Evolutionary conservation across 2,113 vertebrate species (phyloP).

Genomic region (Nansenia antarctica): DNA sequence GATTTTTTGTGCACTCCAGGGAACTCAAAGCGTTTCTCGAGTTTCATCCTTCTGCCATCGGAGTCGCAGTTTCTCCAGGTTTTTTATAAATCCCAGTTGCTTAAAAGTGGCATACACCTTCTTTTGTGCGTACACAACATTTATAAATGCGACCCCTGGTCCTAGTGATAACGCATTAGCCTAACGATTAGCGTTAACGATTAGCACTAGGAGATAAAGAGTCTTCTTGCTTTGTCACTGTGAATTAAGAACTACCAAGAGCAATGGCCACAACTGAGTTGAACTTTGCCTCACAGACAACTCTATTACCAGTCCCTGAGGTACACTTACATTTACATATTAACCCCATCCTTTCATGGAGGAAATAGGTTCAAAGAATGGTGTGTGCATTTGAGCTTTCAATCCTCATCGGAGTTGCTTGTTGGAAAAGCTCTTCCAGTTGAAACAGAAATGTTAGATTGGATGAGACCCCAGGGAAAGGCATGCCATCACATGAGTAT

Average conservation of each 20-base stretch:
- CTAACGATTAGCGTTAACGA: too few relatives aligned
- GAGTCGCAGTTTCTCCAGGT: too few relatives aligned
- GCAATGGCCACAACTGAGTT: background rate
- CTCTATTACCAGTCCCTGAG: constrained; percentile 36
- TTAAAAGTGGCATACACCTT: too few relatives aligned
- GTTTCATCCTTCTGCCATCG: too few relatives aligned
- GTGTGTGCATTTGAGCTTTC: constrained; percentile 13
- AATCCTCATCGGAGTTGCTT: constrained; percentile 41
- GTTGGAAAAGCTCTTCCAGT: constrained; percentile 35
- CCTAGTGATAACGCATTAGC: too few relatives aligned
- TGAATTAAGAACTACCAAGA: background rate
- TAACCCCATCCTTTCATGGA: constrained; percentile 28
- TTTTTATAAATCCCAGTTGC: too few relatives aligned
- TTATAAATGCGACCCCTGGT: too few relatives aligned
- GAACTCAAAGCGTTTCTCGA: too few relatives aligned
- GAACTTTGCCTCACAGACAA: constrained; percentile 3
- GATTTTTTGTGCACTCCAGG: too few relatives aligned
- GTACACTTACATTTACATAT: constrained; percentile 50
- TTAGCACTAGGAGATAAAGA: too few relatives aligned
- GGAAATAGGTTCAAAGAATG: background rate
- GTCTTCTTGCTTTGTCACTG: background rate
- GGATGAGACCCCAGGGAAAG: constrained; percentile 53
- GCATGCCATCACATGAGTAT: constrained; percentile 45
- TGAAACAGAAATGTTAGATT: constrained; percentile 54
- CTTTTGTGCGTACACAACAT: too few relatives aligned